Conservation (phyloP, 2,888 invertebrate genomes). For the Hypselothyrea guttata region DNA sequence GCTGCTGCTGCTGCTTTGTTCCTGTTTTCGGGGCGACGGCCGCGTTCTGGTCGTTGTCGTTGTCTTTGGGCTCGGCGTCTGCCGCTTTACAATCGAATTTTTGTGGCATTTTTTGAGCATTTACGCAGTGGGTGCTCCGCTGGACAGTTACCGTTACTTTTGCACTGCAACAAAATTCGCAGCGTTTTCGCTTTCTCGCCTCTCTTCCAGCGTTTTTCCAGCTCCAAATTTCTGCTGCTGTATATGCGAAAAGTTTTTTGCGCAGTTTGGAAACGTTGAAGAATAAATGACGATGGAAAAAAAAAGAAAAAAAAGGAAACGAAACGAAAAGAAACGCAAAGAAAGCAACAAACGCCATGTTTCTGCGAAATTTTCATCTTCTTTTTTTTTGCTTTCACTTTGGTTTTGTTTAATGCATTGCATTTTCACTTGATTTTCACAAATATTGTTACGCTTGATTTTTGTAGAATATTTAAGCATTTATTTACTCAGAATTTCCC, state of each 20-base stretch:
- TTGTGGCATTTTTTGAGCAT: slow-evolving; percentile 23
- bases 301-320: slow-evolving; percentile 27
- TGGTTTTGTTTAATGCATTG: slow-evolving; percentile 48
- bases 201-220: too few relatives aligned
- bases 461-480: slow-evolving; percentile 43
- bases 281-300: slow-evolving; percentile 23
- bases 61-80: slow-evolving; percentile 3
- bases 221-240: background rate
- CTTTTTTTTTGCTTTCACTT: slow-evolving; percentile 37
- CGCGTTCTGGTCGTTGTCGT: slow-evolving; percentile 25
- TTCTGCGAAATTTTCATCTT: slow-evolving; percentile 51
- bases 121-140: slow-evolving; percentile 10
- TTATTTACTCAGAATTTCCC: slow-evolving; percentile 64
- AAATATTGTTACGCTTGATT: slow-evolving; percentile 19
- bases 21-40: slow-evolving; percentile 73
- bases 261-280: slow-evolving; percentile 62
- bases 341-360: slow-evolving; percentile 51
- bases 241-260: slow-evolving; percentile 52
- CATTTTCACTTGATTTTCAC: slow-evolving; percentile 19
- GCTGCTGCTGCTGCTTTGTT: slow-evolving; percentile 51
- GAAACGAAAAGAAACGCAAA: slow-evolving; percentile 27
- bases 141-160: background rate
- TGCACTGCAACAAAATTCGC: background rate
- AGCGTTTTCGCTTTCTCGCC: background rate
- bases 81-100: slow-evolving; percentile 1